Evolutionary conservation across 2,113 vertebrate species (phyloP).

Genomic region (Trogon surrucura): DNA sequence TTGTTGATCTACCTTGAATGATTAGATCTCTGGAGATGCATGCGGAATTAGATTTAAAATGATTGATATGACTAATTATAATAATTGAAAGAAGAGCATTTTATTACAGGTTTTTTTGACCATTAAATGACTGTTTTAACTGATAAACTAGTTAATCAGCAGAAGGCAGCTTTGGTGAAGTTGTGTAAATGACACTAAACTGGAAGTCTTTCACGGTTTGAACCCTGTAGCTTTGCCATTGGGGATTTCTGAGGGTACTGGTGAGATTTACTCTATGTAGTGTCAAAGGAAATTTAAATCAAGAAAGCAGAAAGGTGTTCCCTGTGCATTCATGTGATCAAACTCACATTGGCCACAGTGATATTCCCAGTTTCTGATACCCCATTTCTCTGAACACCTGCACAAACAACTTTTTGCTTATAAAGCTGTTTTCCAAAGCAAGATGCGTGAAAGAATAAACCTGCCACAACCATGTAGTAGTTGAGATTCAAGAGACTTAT

Average conservation of each 20-base stretch:
- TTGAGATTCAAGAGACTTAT: neutral
- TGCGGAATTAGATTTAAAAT: constrained; percentile 28
- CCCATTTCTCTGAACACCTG: neutral
- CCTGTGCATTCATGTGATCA: neutral
- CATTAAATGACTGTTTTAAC: constrained; percentile 14
- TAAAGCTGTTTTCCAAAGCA: neutral
- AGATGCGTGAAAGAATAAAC: neutral
- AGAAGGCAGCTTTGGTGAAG: neutral
- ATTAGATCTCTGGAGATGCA: constrained; percentile 21
- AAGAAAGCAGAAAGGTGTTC: neutral
- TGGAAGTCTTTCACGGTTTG: neutral
- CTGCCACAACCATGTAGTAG: neutral
- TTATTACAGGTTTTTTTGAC: constrained; percentile 10
- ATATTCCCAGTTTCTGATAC: neutral
- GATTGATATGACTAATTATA: constrained; percentile 28
- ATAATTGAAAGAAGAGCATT: neutral
- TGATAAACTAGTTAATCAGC: constrained; percentile 14
- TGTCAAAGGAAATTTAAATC: neutral
- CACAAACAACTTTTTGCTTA: neutral
- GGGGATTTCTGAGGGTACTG: neutral
- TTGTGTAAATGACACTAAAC: neutral
- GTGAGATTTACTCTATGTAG: neutral
- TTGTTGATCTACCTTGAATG: constrained; percentile 40
- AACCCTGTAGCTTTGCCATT: neutral
- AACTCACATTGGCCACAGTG: neutral